A percentile compares a stretch with the other conserved stretches of the same genome.
These are phyloP conservation scores for Apostichopus californicus DNA, from an alignment of 35 echinoderm and acorn worm genomes.

Conservation along the genomic window DNA sequence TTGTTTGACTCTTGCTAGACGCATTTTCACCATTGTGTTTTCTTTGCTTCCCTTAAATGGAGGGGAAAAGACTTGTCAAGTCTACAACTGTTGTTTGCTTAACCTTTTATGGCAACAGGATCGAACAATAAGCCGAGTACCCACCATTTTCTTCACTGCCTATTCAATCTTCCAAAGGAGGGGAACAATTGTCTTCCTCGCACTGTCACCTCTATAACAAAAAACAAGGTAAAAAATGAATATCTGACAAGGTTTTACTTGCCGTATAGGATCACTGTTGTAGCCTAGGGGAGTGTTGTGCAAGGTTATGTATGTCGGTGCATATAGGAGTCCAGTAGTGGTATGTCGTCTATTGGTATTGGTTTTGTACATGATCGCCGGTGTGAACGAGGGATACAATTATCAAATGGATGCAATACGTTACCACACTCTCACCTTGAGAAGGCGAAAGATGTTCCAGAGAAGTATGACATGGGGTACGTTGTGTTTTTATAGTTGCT, in stretches of 20 bases:
- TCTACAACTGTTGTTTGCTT: not conserved
- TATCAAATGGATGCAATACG: not conserved
- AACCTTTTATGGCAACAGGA: not conserved
- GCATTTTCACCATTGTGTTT: not conserved
- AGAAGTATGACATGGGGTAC: constrained; percentile 28
- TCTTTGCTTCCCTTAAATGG: not conserved
- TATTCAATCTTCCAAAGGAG: not conserved
- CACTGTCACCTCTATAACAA: not conserved
- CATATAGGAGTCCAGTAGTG: no score
- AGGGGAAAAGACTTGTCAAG: not conserved
- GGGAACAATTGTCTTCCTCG: not conserved
- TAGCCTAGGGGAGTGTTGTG: no score
- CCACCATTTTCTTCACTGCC: not conserved
- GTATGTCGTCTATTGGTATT: no score
- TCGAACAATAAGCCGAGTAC: not conserved
- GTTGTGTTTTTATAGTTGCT: not conserved
- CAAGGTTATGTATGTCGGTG: no score
- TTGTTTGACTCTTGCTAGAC: not conserved
- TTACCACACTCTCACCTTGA: constrained; percentile 24
- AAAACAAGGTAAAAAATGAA: not conserved
- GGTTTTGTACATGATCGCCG: not conserved
- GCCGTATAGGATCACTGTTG: no score
- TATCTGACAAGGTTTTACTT: no score
- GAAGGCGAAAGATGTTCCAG: not conserved
- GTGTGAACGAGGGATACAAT: not conserved